Evolutionary conservation across 2,113 vertebrate species (phyloP), one percentile per base, ranked within the genome.

Genomic region (Eonycteris spelaea): DNA sequence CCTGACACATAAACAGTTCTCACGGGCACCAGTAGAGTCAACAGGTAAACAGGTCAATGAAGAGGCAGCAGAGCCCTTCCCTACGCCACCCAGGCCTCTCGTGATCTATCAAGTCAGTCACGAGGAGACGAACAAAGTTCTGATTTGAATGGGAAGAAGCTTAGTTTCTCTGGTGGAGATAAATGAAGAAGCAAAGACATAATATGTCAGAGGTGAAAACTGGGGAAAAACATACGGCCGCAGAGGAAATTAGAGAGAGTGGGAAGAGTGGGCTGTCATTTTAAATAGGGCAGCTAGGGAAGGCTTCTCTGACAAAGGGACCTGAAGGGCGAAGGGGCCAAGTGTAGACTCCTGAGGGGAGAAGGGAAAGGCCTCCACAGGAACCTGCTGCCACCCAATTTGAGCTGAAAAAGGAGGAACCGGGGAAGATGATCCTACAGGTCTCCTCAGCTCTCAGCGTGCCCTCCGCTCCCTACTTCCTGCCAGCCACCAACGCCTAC

Each of bases 1-100:
- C 71, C 12, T 1, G 33, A 95, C 68, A 83, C 18, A 91, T 28
- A 53, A 77, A 73, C 30, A 51, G 19, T 87, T 90, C 84, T 95
- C 87, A 51, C 0, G 5, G 61, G 26, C 57, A 61, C 6, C 33
- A 40, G 79, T 30, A 51, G 45, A 77, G 45, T n/a, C 85, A 67
- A 87, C 2, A 53, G 45, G 59, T 21, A 59, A 63, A 94, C 11
- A 28, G 59, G 45, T 91, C 65, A 28, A 48, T 5, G 22, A 90
- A 84, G 73, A 67, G 59, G 53, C 16, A 21, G n/a, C 87, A 77
- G 26, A 88, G 59, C 12, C 33, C 28, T 45, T 67, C 38, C 53
- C 38, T 51, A 14, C 1, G 40, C 14, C 63, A 65, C 28, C 33
- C 1, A 16, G 55, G 59, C 15, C 75, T 74, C 85, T 38, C 6